Conservation (phyloP, 2,113 vertebrate genomes). For the Himantopus leucocephalus region DNA sequence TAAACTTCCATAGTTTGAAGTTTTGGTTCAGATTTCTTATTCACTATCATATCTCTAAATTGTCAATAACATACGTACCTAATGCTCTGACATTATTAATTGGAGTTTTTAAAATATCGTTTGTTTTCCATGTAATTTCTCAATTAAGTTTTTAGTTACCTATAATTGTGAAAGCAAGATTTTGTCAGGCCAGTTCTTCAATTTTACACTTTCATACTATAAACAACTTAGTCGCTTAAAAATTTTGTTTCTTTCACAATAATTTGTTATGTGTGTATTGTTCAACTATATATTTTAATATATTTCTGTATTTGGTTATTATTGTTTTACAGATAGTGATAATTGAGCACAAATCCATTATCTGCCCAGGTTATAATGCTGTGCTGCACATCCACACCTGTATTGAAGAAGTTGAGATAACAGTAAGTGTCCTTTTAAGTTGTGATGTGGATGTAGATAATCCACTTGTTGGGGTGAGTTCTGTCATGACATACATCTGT, state of each 20-base stretch:
- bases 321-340: constrained; percentile 91
- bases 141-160: background rate
- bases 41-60: background rate
- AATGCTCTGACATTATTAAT: background rate
- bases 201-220: background rate
- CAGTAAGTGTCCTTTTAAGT: constrained; percentile 79
- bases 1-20: background rate
- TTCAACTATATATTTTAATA: background rate
- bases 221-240: background rate
- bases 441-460: background rate
- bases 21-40: background rate
- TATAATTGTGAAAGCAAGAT: background rate
- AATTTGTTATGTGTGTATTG: background rate
- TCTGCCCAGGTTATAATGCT: constrained; percentile 98
- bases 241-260: background rate
- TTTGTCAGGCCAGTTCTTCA: background rate
- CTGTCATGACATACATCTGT: background rate
- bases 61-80: background rate
- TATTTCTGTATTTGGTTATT: background rate
- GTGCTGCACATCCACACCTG: constrained; percentile 99
- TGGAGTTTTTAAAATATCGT: background rate
- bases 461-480: background rate
- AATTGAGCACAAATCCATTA: constrained; percentile 99
- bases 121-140: background rate
- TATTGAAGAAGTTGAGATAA: constrained; percentile 99